A percentile compares a stretch with the other conserved stretches of the same genome.
Conservation (phyloP, 2,113 vertebrate genomes). For the Eclectus roratus region DNA sequence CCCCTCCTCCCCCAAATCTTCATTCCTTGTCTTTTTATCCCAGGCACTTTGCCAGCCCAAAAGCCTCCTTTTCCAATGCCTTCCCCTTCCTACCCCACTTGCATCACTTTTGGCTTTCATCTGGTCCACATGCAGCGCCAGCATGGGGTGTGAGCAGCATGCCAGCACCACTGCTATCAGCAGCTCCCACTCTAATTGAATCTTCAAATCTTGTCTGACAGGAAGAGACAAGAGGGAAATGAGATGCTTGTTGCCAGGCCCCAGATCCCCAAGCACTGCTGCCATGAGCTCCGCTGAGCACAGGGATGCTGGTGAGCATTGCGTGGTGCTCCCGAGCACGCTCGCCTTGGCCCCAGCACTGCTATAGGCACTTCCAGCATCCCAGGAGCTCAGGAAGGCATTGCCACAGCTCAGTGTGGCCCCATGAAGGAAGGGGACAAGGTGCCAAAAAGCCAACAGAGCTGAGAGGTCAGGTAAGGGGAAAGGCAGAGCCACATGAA, state of each 20-base stretch:
- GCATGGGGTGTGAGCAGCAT: not conserved
- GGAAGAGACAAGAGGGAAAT: slow-evolving; percentile 10
- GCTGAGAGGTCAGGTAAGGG: not conserved
- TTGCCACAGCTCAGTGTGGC: accelerated
- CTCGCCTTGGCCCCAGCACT: not conserved
- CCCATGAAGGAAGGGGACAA: accelerated
- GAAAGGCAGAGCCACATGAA: not conserved
- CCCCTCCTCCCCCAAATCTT: not conserved
- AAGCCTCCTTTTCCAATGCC: not conserved
- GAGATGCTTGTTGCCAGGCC: not conserved
- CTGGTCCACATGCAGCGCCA: not conserved
- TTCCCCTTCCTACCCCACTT: not conserved
- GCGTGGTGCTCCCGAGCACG: accelerated
- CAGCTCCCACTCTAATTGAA: slow-evolving; percentile 36
- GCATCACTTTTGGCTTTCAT: not conserved
- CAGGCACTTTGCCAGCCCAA: not conserved
- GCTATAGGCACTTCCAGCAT: not conserved
- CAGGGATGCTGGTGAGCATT: accelerated
- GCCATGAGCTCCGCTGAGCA: not conserved
- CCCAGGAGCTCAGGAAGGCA: not conserved
- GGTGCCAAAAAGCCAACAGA: not conserved
- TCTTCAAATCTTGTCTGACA: slow-evolving; percentile 50
- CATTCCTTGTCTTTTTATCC: not conserved
- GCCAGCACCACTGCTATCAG: not conserved
- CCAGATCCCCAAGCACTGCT: not conserved